Conservation (phyloP, 2,888 invertebrate genomes). For the Amiota mariae region DNA sequence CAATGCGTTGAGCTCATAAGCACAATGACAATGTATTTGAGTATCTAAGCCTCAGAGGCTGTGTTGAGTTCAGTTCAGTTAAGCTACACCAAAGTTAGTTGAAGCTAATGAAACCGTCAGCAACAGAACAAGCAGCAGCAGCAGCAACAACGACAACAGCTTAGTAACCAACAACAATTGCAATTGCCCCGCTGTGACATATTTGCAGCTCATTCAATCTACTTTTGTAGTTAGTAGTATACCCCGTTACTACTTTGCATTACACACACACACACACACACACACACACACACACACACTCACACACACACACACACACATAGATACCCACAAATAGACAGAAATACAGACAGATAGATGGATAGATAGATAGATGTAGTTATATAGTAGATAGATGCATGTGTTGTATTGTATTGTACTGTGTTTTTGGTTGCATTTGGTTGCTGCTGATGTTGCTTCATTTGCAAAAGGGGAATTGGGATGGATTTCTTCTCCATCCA, state of each 20-base stretch:
- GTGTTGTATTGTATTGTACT: background rate
- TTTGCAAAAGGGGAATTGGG: background rate
- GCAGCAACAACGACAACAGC: background rate
- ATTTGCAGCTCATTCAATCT: background rate
- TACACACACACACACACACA: background rate
- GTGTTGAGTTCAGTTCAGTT: background rate
- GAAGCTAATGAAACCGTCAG: slow-evolving; percentile 30
- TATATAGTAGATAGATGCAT: background rate
- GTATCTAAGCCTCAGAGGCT: background rate
- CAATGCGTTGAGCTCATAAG: slow-evolving; percentile 8
- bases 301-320: slow-evolving; percentile 13
- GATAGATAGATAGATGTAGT: background rate
- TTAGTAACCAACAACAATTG: background rate
- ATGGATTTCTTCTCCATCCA: background rate
- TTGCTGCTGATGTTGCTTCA: background rate
- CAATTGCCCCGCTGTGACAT: slow-evolving; percentile 25
- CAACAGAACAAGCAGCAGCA: slow-evolving; percentile 8
- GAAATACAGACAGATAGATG: slow-evolving; percentile 1
- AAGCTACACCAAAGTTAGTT: background rate
- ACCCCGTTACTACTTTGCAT: too few relatives aligned
- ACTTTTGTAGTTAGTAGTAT: too few relatives aligned
- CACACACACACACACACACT: slow-evolving; percentile 2
- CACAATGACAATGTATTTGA: background rate
- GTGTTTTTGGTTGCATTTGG: background rate
- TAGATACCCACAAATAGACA: background rate